Base-by-base conservation (phyloP, 2,797 vertebrate species). In the Chiloscyllium punctatum region DNA sequence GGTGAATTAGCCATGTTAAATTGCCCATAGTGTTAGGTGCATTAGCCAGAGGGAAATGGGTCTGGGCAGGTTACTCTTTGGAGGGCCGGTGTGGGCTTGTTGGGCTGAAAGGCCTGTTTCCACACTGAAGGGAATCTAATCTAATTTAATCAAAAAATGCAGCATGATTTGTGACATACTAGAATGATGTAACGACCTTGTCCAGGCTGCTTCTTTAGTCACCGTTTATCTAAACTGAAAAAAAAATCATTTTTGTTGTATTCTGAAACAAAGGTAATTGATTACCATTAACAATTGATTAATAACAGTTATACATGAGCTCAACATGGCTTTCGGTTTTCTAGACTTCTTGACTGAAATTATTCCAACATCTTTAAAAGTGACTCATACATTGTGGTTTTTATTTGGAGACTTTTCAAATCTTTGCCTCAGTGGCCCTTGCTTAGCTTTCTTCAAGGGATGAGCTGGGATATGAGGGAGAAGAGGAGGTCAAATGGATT, bases 401-500 rank as follows among this genome's bases (percentile, higher is more conserved):
- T 27, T 95, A 71, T 7, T 62, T 95, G 69, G 42, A 53, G 42
- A 21, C 48, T 18, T 42, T 95, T 95, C 71, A 95, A 77, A 95
- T 95, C 27, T 30, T 30, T 30, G 94, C 53, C 69, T 33, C 71
- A 27, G 37, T 53, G 25, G 8, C 51, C 71, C 94, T 48, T 48
- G 53, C 27, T 94, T 94, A 94, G 68, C 25, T 77, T 74, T 77
- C 42, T 48, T 53, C 48, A 68, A 92, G 66, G 62, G 33, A 68
- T 68, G 57, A 92, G n/a, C 90, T 92, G 90, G 66, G 6, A 21
- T 42, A 21, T 92, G 62, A 66, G 21, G 62, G 66, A 42, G 37
- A 69, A 92, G 66, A 92, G 90, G 37, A 92, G 18, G 37, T 37
- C 79, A 92, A 25, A 92, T 68, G 62, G n/a, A 92, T 92, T 92